Base-by-base conservation (phyloP, 2,888 invertebrate genomes). In the Amphipoea lucens region DNA sequence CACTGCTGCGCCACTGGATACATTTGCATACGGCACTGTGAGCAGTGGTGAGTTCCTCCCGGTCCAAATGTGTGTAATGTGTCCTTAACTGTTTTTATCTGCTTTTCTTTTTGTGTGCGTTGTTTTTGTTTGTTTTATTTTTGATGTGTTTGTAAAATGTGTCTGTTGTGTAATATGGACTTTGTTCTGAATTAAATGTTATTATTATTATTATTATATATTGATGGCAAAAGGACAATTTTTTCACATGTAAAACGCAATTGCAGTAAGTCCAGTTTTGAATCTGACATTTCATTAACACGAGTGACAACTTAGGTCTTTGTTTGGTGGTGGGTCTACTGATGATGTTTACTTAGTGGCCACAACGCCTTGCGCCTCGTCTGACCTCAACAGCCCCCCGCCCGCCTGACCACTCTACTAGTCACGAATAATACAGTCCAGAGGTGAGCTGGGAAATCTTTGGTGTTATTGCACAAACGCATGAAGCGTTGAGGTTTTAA, bases 361-460 rank as follows among this genome's bases (percentile, higher is more conserved):
- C 20, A 67, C 48, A 71, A 68, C 68, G 76, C 62, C 76, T 82
- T 82, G 76, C 81, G 80, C 89, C 88, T 90, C 89, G 87, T 90
- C 89, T 91, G 90, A 91, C 91, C 91, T 90, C 91, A 89, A 80
- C 92, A 92, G 36, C 54, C 80, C 79, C 78, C 76, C 74, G 14
- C 79, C 93, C 90, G 92, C 85, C 84, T 86, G 89, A 88, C 86
- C 90, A 88, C 89, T 87, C 81, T 71, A 87, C 88, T 85, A 87
- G 85, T 87, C 88, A 91, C 89, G 87, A 90, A 89, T 88, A 88
- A 87, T 82, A 88, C 84, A 77, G 86, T 76, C 81, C 85, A 73
- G 84, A 82, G 79, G 84, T 82, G 79, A 82, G 82, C 85, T 87
- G 82, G 75, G 85, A 82, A 83, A 82, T 85, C 76, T 83, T 80